Percentiles rank a stretch among this genome's conserved stretches.
phyloP scores from a whole-genome alignment of 2,888 invertebrate species.

The Agriopis marginaria region DNA sequence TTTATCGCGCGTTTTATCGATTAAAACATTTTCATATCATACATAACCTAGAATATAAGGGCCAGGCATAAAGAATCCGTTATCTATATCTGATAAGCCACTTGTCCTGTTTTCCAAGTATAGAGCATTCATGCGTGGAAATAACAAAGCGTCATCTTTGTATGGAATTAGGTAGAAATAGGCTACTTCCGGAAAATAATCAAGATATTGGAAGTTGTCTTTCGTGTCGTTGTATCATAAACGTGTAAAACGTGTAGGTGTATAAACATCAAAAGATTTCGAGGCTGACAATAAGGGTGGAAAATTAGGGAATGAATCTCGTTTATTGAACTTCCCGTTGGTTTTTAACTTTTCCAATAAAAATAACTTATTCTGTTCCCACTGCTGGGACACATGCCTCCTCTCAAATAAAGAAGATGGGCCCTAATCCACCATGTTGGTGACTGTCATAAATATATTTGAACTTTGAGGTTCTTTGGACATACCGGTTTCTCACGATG shows the following conservation, averaged over 20 bases:
- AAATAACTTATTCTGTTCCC: too few relatives aligned
- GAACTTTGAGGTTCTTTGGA: too few relatives aligned
- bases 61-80: slow-evolving; percentile 52
- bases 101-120: slow-evolving; percentile 78
- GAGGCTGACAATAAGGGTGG: neutral
- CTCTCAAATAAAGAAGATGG: too few relatives aligned
- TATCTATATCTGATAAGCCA: slow-evolving; percentile 72
- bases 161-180: slow-evolving; percentile 2
- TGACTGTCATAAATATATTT: too few relatives aligned
- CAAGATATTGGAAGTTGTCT: slow-evolving; percentile 4
- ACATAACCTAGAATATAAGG: slow-evolving; percentile 61
- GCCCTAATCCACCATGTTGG: too few relatives aligned
- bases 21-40: slow-evolving; percentile 48
- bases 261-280: neutral
- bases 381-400: too few relatives aligned
- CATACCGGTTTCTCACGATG: too few relatives aligned
- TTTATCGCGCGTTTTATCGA: slow-evolving; percentile 40
- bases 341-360: too few relatives aligned
- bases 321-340: too few relatives aligned
- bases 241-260: neutral
- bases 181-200: slow-evolving; percentile 8
- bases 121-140: slow-evolving; percentile 55
- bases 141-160: slow-evolving; percentile 30
- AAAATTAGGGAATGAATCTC: too few relatives aligned
- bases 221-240: neutral